Percentiles rank a stretch among this genome's conserved stretches.
Conservation (phyloP, 1,140 invertebrate genomes). For the Papilio aristodemus region DNA sequence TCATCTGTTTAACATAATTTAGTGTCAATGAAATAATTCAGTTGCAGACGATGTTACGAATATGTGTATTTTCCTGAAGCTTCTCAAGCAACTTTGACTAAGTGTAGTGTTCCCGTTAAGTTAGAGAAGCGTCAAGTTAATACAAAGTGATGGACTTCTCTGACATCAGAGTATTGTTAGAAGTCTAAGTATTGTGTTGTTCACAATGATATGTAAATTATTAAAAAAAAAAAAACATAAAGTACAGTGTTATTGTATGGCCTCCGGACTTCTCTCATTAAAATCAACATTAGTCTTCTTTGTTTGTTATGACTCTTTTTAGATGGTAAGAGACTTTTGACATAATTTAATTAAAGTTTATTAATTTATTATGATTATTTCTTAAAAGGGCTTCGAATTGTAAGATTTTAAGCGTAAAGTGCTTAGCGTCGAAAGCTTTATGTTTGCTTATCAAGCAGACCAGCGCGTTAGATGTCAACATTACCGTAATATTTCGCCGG, state of each 20-base stretch:
- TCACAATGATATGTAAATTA: background rate
- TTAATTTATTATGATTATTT: too few relatives aligned
- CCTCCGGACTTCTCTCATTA: too few relatives aligned
- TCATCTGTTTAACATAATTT: too few relatives aligned
- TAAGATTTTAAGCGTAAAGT: slow-evolving; percentile 12
- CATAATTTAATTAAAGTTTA: too few relatives aligned
- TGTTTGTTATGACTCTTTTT: too few relatives aligned
- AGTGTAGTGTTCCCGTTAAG: background rate
- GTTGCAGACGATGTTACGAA: background rate
- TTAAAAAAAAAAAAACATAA: too few relatives aligned
- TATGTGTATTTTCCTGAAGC: background rate
- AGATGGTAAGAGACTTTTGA: too few relatives aligned
- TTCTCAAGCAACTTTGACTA: slow-evolving; percentile 31
- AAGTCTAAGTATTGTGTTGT: background rate
- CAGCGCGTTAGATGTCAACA: slow-evolving; percentile 28
- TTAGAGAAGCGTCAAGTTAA: slow-evolving; percentile 1
- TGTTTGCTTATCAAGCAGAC: slow-evolving; percentile 21
- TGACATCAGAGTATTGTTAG: background rate
- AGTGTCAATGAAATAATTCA: background rate
- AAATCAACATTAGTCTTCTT: too few relatives aligned
- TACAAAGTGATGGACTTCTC: background rate
- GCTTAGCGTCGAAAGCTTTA: slow-evolving; percentile 17
- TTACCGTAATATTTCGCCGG: slow-evolving; percentile 29
- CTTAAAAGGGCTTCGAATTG: slow-evolving; percentile 1
- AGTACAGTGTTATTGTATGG: too few relatives aligned